phyloP scores from a whole-genome alignment of 2,797 vertebrate species.

The Lepus townsendii region DNA sequence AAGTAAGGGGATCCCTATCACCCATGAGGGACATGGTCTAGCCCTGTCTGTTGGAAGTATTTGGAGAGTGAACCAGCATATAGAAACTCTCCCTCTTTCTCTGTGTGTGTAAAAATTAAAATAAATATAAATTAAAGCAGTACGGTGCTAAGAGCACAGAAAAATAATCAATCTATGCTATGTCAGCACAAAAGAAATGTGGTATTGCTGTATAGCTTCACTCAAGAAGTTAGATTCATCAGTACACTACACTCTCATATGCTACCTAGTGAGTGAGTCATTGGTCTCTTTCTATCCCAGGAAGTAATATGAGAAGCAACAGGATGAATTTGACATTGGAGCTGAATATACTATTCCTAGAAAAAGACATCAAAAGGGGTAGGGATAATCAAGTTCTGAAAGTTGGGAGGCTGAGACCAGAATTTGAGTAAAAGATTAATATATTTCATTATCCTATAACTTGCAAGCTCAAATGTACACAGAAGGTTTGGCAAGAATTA shows the following conservation, averaged over 20 bases:
- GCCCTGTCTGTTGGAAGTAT: no score
- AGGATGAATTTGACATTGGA: neutral
- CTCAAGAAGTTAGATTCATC: neutral
- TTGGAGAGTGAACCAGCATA: no score
- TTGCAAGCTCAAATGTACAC: neutral
- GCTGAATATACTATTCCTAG: neutral
- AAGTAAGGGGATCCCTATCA: no score
- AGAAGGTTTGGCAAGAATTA: neutral
- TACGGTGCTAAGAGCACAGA: no score
- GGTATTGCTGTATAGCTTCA: neutral
- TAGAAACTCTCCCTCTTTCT: no score
- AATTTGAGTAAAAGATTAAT: neutral
- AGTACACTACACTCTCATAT: neutral
- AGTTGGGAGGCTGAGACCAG: neutral
- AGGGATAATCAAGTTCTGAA: neutral
- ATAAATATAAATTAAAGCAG: no score
- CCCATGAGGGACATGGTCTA: no score
- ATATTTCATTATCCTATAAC: neutral
- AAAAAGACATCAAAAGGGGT: neutral
- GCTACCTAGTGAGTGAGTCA: neutral
- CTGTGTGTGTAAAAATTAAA: no score
- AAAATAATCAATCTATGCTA: neutral
- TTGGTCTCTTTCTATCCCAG: neutral
- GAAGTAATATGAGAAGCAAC: neutral
- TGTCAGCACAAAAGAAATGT: neutral